Evolutionary conservation across 2,888 invertebrate species (phyloP), one percentile per base, ranked within the genome.

Genomic region (Melolontha melolontha): DNA sequence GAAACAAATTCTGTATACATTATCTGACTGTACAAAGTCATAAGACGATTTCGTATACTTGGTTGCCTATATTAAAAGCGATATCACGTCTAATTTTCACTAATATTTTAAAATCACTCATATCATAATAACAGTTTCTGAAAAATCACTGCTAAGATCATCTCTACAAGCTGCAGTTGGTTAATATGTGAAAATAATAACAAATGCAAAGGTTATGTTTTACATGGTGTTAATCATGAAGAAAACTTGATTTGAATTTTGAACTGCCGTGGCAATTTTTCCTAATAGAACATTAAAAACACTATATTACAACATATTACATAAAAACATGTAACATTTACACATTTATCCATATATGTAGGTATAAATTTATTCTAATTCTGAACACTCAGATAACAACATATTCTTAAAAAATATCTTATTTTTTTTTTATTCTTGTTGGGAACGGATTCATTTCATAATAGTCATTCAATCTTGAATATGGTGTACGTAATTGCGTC

Each of bases 351-450:
- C 49, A 11, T 69, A 62, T 63, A 11, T 69, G 54, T 63, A 66
- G 16, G 41, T 51, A 50, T 64, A 64, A 42, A 70, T 64, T 67
- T 68, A 63, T 59, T 44, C 50, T 67, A 68, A 72, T 63, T 67
- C 67, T 69, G 64, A 70, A 72, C 69, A 70, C 66, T 70, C 68
- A 72, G 65, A 67, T 70, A 72, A 72, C 68, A 62, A 47, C 34
- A 62, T 47, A 69, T 69, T 72, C 67, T 40, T 54, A 66, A 66
- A 64, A 66, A 59, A 66, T 66, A 57, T 66, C 50, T 66, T 57
- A 59, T 59, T 12, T 47, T 62, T 14, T 47, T 47, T 16, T 34
- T 40, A 40, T 40, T 54, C 40, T 17, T 41, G 10, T 41, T n/a
- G 42, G 55, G 41, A 57, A 42, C 42, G 41, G 57, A 42, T 57